These are phyloP conservation scores for Ochropleura leucogaster DNA, from an alignment of 2,888 invertebrate genomes.

Conservation along the genomic window DNA sequence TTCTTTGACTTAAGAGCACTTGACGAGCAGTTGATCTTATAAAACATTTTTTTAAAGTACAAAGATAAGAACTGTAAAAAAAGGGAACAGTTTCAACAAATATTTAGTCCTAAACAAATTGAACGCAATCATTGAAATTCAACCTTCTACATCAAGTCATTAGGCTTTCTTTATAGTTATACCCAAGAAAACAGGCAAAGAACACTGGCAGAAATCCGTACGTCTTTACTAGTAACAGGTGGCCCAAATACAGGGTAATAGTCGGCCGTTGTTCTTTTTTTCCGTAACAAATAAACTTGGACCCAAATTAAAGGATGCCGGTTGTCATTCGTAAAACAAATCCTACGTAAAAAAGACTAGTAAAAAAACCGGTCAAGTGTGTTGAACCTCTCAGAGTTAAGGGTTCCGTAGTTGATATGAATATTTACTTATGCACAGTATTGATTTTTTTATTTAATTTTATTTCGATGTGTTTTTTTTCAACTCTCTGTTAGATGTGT, in stretches of 20 bases:
- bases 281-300: conserved; percentile 51
- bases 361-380: conserved; percentile 7
- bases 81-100: neutral
- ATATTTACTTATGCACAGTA: neutral
- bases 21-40: neutral
- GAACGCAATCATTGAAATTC: neutral
- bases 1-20: conserved; percentile 6
- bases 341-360: conserved; percentile 47
- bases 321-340: conserved; percentile 66
- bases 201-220: conserved; percentile 16
- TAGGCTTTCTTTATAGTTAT: conserved; percentile 12
- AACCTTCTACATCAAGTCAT: conserved; percentile 9
- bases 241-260: conserved; percentile 33
- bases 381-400: neutral
- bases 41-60: neutral
- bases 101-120: neutral
- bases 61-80: neutral
- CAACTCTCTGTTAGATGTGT: neutral
- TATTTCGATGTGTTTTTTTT: neutral
- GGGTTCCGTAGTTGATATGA: neutral
- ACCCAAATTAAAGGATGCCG: conserved; percentile 59
- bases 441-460: neutral
- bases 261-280: conserved; percentile 13
- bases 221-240: conserved; percentile 39
- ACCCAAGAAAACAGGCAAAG: conserved; percentile 3